Evolutionary conservation across 2,888 invertebrate species (phyloP), one percentile per base, ranked within the genome.

Genomic region (Epinotia demarniana): DNA sequence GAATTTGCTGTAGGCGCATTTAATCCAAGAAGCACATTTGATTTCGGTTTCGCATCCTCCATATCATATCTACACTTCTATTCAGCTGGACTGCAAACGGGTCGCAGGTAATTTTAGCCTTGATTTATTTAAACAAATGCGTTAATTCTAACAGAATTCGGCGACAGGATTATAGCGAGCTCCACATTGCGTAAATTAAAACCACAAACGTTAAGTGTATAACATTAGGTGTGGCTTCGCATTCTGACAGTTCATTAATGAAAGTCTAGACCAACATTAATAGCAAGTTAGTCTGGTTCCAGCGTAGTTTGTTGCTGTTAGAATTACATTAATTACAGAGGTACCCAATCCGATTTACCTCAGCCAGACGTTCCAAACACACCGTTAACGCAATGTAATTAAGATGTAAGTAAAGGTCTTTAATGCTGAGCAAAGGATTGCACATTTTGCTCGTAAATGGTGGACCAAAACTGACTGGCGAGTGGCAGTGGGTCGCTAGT

Each of bases 351-450:
- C 6, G 58, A 2, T 27, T 58, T 60, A 13, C 58, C 27, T 13
- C 23, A 2, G 16, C n/a, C 53, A 16, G n/a, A 8, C n/a, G 53
- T n/a, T 53, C 6, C 13, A 49, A 4, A 53, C 53, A 53, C 53
- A 53, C 5, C 13, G n/a, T 53, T n/a, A n/a, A 53, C 53, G 53
- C n/a, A 53, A 53, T 53, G 53, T n/a, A 8, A 5, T 53, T 53
- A 53, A 53, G 53, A 5, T 49, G 46, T 46, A 49, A 49, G 16
- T 16, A 49, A 53, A n/a, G n/a, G n/a, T 8, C 2, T 16, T 5
- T n/a, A 53, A 53, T 53, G 53, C n/a, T 53, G 53, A 53, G n/a
- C n/a, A 53, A 53, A n/a, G 16, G n/a, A 53, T 53, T 53, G n/a
- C n/a, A 53, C 53, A 53, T 53, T 53, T 53, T 53, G 8, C n/a